Evolutionary conservation across 2,888 invertebrate species (phyloP), one percentile per base, ranked within the genome.

Genomic region (Piscicola geometra): DNA sequence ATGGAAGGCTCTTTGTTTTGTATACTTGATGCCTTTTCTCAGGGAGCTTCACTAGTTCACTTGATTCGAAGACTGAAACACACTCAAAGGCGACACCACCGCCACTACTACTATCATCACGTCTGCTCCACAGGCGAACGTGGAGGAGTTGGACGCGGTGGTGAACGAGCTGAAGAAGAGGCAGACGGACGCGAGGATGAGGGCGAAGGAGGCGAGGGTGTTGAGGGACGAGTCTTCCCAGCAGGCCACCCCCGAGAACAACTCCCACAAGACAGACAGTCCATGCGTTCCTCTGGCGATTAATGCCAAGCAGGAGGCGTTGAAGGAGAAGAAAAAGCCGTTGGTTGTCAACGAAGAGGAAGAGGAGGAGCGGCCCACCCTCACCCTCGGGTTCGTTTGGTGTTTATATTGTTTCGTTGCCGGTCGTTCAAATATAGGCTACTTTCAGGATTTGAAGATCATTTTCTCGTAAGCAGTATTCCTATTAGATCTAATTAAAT

Each of bases 151-250:
- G 73, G 92, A 93, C 81, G 89, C 89, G 69, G 89, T 89, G 71
- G 91, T 93, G 0, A 91, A 91, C 75, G 90, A 91, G 81, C 86
- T 92, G 0, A 89, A 90, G 78, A 90, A 90, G 81, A 88, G 89
- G 60, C 92, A 92, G 82, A 89, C 90, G 77, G 90, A 90, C 77
- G 89, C 89, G 0, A 88, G 90, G 81, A 80, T 81, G 75, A 82
- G 82, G 73, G 83, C 83, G 30, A 83, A 82, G 72, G 83, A 83
- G 56, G 68, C 82, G 60, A 52, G 68, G 9, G 77, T 81, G 15
- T 81, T 82, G 15, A 82, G 81, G 25, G 82, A 73, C 3, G 36
- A 60, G 21, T 30, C 82, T 33, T 83, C 84, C 2, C 84, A 83
- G 3, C 83, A 82, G 75, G 66, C 36, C 67, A 52, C 82, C 82